Evolutionary conservation across 2,888 invertebrate species (phyloP), one percentile per base, ranked within the genome.

Genomic region (Thecophora atra): DNA sequence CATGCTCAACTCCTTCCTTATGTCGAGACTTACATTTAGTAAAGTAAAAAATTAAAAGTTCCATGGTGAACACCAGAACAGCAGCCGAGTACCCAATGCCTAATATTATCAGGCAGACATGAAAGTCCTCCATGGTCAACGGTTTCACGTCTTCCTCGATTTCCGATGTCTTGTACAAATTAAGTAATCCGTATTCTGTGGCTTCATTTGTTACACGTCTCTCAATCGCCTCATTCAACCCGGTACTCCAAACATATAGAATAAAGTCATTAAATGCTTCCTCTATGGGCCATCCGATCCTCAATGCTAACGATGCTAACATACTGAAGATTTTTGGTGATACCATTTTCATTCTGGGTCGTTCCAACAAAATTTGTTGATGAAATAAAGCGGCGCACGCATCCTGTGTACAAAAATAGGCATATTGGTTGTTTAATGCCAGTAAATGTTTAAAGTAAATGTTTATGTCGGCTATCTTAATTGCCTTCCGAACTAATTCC

Each of bases 381-480:
- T 80, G 77, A 1, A 77, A 26, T 58, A 73, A 80, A 8, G 77
- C n/a, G n/a, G n/a, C n/a, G n/a, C n/a, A n/a, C n/a, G n/a, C n/a
- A n/a, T n/a, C n/a, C n/a, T n/a, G n/a, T n/a, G n/a, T n/a, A n/a
- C n/a, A n/a, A n/a, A n/a, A n/a, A n/a, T n/a, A n/a, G n/a, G n/a
- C n/a, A n/a, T n/a, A 77, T 2, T 76, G 74, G 42, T 47, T 77
- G 63, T 63, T 62, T 65, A 8, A 72, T 65, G 21, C 76, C 75
- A 52, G 72, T 15, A 51, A 26, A 11, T 51, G 17, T n/a, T n/a
- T n/a, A n/a, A n/a, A n/a, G 44, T 13, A 60, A 51, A 71, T 6
- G 21, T 8, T 30, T 67, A 13, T 4, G 28, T 19, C 5, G 11
- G 71, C 26, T 21, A 37, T 30, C 6, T 71, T 21, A 1, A 67